Evolutionary conservation across 2,888 invertebrate species (phyloP), one percentile per base, ranked within the genome.

Genomic region (Campoplex capitator): DNA sequence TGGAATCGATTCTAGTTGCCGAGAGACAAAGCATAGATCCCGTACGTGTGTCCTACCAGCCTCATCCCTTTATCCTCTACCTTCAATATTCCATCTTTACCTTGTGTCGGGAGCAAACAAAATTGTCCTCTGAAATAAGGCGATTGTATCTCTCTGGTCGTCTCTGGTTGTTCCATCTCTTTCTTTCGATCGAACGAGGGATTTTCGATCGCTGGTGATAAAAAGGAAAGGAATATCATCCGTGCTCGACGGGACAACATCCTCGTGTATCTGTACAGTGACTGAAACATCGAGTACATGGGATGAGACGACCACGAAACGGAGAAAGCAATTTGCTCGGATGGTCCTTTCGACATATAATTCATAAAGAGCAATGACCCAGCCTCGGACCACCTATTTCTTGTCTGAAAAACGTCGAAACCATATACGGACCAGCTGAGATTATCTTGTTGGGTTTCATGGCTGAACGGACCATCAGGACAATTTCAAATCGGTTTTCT

Each of bases 281-380:
- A 42, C 54, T 35, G 45, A 38, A 18, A 38, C 32, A 23, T 48
- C 51, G 8, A 32, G 45, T 28, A 58, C 16, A 8, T 42, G 48
- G 48, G 56, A 73, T 28, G 74, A 38, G 82, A 58, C 70, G 38
- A 78, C 78, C 74, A 74, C 65, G 80, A 76, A 80, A 83, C 80
- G 76, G 79, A 76, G 80, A 83, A 80, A 83, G 83, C 83, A 86
- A 86, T 86, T 86, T 86, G 75, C 86, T 71, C 68, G 86, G 83
- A 86, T 80, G 79, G 79, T 76, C 54, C 83, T 67, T 83, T 86
- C 68, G 76, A 80, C 71, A 83, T 83, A 83, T 86, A 83, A 83
- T 86, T 86, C 83, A 86, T 86, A 86, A 79, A 86, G 83, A 86
- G 86, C 86, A 76, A 86, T 79, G 80, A 77, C 76, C 76, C 79